Percentiles rank a stretch among this genome's conserved stretches.
phyloP scores from a whole-genome alignment of 2,888 invertebrate species.

The Idaea straminata region DNA sequence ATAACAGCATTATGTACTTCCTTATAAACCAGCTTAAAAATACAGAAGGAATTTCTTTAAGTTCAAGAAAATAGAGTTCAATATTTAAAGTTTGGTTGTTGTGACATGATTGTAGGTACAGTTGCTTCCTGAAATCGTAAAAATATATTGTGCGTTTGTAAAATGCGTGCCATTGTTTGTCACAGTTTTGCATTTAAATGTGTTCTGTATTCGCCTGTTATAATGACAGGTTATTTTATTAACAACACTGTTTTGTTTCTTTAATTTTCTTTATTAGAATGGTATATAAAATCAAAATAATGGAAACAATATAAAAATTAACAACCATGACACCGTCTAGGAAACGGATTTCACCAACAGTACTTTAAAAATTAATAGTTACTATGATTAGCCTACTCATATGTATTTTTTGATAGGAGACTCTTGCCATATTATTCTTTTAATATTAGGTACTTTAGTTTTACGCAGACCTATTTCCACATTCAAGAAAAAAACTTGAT shows the following conservation, averaged over 20 bases:
- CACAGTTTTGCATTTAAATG: slow-evolving; percentile 76
- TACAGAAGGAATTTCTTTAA: slow-evolving; percentile 9
- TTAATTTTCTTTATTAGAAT: neutral
- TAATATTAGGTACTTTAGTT: no score
- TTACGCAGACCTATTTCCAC: no score
- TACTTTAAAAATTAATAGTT: neutral
- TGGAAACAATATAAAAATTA: neutral
- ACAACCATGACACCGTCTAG: no score
- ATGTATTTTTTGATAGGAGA: no score
- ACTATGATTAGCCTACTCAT: neutral
- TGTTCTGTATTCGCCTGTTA: slow-evolving; percentile 27
- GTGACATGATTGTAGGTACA: slow-evolving; percentile 42
- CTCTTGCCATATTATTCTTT: no score
- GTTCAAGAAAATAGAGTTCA: slow-evolving; percentile 20
- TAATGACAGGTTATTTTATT: slow-evolving; percentile 13
- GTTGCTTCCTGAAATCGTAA: slow-evolving; percentile 72
- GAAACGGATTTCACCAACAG: no score
- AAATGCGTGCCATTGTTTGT: slow-evolving; percentile 72
- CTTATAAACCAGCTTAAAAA: neutral
- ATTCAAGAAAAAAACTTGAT: neutral
- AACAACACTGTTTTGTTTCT: neutral
- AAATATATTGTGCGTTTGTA: slow-evolving; percentile 78
- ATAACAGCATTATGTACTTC: neutral
- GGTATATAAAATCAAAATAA: neutral
- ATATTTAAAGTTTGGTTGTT: slow-evolving; percentile 19